Conservation (phyloP, 2,797 vertebrate genomes). For the Centroberyx gerrardi region DNA sequence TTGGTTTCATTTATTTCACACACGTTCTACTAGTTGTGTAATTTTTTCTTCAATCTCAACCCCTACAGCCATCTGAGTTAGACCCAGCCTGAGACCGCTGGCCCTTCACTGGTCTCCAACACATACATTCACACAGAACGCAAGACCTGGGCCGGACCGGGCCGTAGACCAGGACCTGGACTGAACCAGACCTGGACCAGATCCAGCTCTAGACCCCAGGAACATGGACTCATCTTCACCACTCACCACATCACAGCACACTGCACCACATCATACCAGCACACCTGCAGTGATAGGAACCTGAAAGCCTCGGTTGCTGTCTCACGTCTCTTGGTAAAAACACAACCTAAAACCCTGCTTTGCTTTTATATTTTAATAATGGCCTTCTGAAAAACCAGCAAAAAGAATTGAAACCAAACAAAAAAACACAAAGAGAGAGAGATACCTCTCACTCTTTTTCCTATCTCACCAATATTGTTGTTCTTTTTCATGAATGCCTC, state of each 20-base stretch:
- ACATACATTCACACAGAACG: conserved; percentile 74
- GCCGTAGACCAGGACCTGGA: conserved; percentile 38
- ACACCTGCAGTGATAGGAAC: conserved; percentile 75
- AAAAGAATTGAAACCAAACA: conserved; percentile 78
- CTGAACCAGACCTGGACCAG: conserved; percentile 32
- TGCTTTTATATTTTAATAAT: conserved; percentile 65
- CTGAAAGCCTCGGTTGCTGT: conserved; percentile 68
- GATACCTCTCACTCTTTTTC: conserved; percentile 44
- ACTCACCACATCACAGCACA: conserved; percentile 69
- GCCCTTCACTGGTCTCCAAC: conserved; percentile 75
- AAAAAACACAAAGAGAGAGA: conserved; percentile 65
- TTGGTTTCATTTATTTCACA: conserved; percentile 88
- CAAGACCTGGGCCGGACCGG: conserved; percentile 50
- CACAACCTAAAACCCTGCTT: conserved; percentile 73
- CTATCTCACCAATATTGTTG: conserved; percentile 56
- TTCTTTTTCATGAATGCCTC: conserved; percentile 70
- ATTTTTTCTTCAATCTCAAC: conserved; percentile 71
- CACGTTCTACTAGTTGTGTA: conserved; percentile 79
- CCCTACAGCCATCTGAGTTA: conserved; percentile 78
- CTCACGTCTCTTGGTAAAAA: conserved; percentile 73
- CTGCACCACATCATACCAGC: conserved; percentile 71
- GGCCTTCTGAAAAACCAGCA: conserved; percentile 76
- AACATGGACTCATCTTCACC: conserved; percentile 62
- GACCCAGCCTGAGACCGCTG: conserved; percentile 76
- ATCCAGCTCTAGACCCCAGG: conserved; percentile 44